Conservation (phyloP, 1,140 invertebrate genomes). For the Cotesia typhae region DNA sequence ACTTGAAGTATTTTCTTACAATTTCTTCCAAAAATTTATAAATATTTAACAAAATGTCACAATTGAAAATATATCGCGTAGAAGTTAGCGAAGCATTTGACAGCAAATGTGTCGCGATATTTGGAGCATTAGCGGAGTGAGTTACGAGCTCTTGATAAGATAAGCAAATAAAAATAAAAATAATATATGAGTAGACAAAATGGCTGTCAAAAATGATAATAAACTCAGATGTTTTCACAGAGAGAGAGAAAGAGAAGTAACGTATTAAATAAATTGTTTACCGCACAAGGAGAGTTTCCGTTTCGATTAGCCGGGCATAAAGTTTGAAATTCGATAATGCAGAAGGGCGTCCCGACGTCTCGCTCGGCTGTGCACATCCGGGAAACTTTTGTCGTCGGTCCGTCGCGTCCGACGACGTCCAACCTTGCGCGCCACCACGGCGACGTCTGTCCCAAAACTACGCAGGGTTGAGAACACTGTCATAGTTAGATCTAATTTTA, state of each 20-base stretch:
- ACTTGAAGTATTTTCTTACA: too few species aligned
- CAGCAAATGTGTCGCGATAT: background rate
- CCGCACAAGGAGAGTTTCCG: slow-evolving; percentile 36
- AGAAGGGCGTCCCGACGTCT: slow-evolving; percentile 39
- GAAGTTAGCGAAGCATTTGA: too few species aligned
- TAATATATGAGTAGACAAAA: background rate
- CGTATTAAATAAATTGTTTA: slow-evolving; percentile 39
- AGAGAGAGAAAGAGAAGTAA: background rate
- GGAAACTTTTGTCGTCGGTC: slow-evolving; percentile 39
- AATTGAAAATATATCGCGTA: too few species aligned
- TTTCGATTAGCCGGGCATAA: slow-evolving; percentile 38
- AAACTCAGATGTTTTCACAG: slow-evolving; percentile 3
- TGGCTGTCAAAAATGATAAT: slow-evolving; percentile 1
- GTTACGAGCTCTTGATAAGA: too few species aligned
- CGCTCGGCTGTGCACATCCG: slow-evolving; percentile 39
- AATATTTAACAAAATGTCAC: too few species aligned
- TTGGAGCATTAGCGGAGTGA: too few species aligned
- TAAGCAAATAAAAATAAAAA: background rate
- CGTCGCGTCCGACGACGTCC: slow-evolving; percentile 38
- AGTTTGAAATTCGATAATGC: slow-evolving; percentile 40
- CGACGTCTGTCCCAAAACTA: slow-evolving; percentile 24
- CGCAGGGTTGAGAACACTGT: too few species aligned
- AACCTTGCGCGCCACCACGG: slow-evolving; percentile 29
- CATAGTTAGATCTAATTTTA: background rate
- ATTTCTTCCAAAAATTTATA: too few species aligned